Base-by-base conservation (phyloP, 2,797 vertebrate genomes). In the Todus mexicanus region DNA sequence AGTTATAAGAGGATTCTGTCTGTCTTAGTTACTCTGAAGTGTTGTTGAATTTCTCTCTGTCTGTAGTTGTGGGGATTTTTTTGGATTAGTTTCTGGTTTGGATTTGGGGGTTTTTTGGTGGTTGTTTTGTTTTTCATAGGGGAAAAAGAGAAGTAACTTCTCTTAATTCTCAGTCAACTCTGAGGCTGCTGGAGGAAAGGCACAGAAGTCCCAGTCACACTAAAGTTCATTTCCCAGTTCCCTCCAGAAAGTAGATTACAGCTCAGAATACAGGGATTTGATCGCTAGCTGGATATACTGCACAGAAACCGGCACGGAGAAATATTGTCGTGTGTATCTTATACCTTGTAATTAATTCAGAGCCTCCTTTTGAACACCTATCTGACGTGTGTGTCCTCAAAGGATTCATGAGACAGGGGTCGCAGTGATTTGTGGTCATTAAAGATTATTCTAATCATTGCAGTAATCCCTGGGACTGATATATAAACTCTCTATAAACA, bases 381-480 rank as follows among this genome's bases (percentile, higher is more conserved):
- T 72, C 86, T 77, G 84, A 80, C 59, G 38, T 12, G 50, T 31
- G 3, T 56, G 31, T 53, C 73, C 50, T 87, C 57, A 80, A 27
- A 64, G 51, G 60, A 77, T 81, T 93, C 68, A 66, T 77, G 40
- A 81, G 92, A n/a, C 22, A 53, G 61, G 25, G 72, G 31, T 63
- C 1, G 0, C 50, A 53, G 81, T 63, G 77, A 68, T 92, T 88
- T 94, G 89, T 91, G 90, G 47, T 92, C 93, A 77, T 86, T 95
- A 71, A 94, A 91, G 89, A 84, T 94, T 96, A 72, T 92, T 94
- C 59, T 91, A 54, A 88, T 83, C 72, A 40, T 60, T 89, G 64
- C 43, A 73, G 73, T 94, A 94, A 92, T 93, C 95, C 70, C 63
- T 74, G 59, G 27, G 65, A 89, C 59, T 87, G 59, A 91, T 92